Evolutionary conservation across 2,113 vertebrate genomes (phyloP).

Genomic region (Octodon degus): DNA sequence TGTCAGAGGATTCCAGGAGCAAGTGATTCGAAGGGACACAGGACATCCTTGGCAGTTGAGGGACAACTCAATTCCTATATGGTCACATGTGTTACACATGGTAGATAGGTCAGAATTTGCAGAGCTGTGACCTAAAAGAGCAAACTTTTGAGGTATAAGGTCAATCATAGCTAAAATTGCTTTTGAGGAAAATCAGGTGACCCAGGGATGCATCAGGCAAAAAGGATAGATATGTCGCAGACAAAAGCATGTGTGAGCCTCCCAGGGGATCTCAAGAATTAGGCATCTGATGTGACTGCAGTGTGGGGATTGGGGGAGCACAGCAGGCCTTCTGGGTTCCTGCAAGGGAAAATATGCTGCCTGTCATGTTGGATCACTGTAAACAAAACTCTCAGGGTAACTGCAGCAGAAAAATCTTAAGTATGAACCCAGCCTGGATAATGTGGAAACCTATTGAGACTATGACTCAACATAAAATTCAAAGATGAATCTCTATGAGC

Average conservation of each 20-base stretch:
- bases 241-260: not conserved
- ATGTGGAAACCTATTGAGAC: too few relatives aligned
- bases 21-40: too few relatives aligned
- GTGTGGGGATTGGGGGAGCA: accelerated
- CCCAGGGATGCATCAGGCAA: too few relatives aligned
- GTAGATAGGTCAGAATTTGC: not conserved
- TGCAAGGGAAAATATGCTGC: too few relatives aligned
- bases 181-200: not conserved
- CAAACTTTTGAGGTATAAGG: not conserved
- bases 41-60: not conserved
- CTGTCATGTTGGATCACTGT: not conserved
- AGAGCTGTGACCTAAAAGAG: not conserved
- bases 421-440: too few relatives aligned
- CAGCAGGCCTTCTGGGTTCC: accelerated
- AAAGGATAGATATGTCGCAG: too few relatives aligned
- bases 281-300: not conserved
- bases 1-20: too few relatives aligned
- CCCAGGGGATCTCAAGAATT: not conserved
- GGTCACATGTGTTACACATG: too few relatives aligned
- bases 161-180: too few relatives aligned
- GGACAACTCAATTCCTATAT: not conserved
- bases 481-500: not conserved
- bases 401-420: too few relatives aligned
- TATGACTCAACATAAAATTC: too few relatives aligned
- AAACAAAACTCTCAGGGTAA: not conserved